Percentiles rank a stretch among this genome's conserved stretches.
Conservation (phyloP, 2,113 vertebrate genomes). For the Coturnix japonica region DNA sequence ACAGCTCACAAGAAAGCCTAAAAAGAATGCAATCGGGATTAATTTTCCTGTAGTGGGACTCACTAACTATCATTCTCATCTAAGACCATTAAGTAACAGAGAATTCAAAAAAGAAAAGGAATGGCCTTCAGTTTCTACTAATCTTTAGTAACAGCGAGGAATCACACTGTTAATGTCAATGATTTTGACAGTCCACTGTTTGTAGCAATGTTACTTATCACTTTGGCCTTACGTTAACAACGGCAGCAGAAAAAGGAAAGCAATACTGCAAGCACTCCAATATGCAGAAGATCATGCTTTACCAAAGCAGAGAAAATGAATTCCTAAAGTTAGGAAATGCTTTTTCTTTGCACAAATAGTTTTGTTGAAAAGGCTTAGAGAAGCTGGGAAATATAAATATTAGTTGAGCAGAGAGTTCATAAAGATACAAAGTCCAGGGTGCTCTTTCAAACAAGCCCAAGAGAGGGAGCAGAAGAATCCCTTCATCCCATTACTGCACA, state of each 20-base stretch:
- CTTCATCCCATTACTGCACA: neutral
- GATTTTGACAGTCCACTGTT: neutral
- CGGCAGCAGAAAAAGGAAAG: conserved; percentile 37
- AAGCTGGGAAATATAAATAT: conserved; percentile 28
- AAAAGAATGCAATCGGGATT: neutral
- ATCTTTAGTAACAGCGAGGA: neutral
- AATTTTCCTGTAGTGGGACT: neutral
- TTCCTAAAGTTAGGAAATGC: neutral
- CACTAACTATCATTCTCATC: neutral
- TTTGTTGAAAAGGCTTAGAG: conserved; percentile 31
- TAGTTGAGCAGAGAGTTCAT: conserved; percentile 71
- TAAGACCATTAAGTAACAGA: neutral
- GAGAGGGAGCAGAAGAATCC: conserved; percentile 36
- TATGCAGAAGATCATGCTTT: neutral
- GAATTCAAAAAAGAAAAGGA: neutral
- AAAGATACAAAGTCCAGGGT: conserved; percentile 49
- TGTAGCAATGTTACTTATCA: neutral
- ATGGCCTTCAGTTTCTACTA: neutral
- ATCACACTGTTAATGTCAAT: neutral
- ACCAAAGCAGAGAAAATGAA: conserved; percentile 6
- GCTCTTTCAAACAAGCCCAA: conserved; percentile 47
- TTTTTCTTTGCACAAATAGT: neutral
- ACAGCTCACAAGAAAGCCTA: neutral
- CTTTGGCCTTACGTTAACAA: neutral
- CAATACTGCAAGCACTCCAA: neutral